phyloP scores from a whole-genome alignment of 2,888 invertebrate species.

The Pristionchus mayeri region DNA sequence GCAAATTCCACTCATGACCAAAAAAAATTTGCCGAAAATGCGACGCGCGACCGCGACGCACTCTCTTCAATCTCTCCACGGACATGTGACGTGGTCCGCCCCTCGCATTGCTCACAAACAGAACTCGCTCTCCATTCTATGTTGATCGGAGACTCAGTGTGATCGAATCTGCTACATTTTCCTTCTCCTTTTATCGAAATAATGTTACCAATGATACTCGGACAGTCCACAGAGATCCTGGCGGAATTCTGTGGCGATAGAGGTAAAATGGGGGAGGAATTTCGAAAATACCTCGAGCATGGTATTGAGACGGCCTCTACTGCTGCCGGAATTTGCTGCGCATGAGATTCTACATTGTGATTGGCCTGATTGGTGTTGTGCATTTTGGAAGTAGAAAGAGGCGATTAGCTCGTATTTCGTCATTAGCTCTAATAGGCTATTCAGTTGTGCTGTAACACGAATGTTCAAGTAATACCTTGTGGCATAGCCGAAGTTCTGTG shows the following conservation, averaged over 20 bases:
- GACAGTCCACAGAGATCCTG: slow-evolving; percentile 33
- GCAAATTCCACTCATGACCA: too few relatives aligned
- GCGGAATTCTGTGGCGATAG: slow-evolving; percentile 23
- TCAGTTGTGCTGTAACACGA: background rate
- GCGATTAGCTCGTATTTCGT: background rate
- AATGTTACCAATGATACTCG: slow-evolving; percentile 33
- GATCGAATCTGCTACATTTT: slow-evolving; percentile 45
- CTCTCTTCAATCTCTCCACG: background rate
- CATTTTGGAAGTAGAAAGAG: background rate
- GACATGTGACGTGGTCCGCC: slow-evolving; percentile 49
- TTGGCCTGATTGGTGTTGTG: background rate
- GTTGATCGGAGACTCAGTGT: slow-evolving; percentile 38
- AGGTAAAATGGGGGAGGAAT: slow-evolving; percentile 36
- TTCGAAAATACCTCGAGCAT: slow-evolving; percentile 36
- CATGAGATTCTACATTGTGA: background rate
- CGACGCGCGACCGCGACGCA: background rate
- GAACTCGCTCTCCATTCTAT: slow-evolving; percentile 37
- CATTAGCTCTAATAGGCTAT: background rate
- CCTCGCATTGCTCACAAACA: slow-evolving; percentile 40
- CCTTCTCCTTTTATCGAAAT: slow-evolving; percentile 33
- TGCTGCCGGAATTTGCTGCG: slow-evolving; percentile 30
- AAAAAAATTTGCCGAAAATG: background rate
- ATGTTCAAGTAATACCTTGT: background rate
- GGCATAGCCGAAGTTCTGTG: background rate
- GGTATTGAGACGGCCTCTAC: background rate